Evolutionary conservation across 2,113 vertebrate species (phyloP).

Genomic region (Nicator chloris): DNA sequence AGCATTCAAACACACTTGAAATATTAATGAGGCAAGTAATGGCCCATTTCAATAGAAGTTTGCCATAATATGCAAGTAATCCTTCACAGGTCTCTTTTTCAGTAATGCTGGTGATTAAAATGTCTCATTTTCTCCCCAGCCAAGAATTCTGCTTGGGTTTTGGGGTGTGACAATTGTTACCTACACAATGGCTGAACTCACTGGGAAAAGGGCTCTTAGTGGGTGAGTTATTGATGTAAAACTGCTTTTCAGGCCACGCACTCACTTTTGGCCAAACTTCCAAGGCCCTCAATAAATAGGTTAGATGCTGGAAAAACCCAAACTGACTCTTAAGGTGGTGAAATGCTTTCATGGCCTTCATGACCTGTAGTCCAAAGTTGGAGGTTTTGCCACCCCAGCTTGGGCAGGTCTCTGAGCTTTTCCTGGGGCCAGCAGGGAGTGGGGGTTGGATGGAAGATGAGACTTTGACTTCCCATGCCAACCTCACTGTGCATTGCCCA

Average conservation of each 20-base stretch:
- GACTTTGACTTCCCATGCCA: accelerated
- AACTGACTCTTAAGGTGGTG: neutral
- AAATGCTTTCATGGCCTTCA: neutral
- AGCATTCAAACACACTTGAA: constrained; percentile 8
- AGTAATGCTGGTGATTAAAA: neutral
- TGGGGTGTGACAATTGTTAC: neutral
- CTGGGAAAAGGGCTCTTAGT: neutral
- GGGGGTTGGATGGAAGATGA: neutral
- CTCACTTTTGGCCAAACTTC: neutral
- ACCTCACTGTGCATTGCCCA: neutral
- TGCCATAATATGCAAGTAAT: neutral
- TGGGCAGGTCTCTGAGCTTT: neutral
- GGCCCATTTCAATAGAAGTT: constrained; percentile 16
- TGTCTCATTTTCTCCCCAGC: neutral
- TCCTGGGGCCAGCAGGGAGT: neutral
- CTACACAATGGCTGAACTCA: neutral
- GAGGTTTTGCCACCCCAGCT: neutral
- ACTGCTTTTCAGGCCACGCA: neutral
- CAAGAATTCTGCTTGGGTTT: neutral
- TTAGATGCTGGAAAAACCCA: neutral
- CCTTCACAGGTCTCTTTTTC: neutral
- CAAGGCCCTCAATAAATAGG: neutral
- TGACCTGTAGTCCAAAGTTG: neutral
- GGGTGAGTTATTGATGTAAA: neutral
- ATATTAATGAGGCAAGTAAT: constrained; percentile 36